Conservation (phyloP, 2,113 vertebrate genomes). For the Lasiurus cinereus region DNA sequence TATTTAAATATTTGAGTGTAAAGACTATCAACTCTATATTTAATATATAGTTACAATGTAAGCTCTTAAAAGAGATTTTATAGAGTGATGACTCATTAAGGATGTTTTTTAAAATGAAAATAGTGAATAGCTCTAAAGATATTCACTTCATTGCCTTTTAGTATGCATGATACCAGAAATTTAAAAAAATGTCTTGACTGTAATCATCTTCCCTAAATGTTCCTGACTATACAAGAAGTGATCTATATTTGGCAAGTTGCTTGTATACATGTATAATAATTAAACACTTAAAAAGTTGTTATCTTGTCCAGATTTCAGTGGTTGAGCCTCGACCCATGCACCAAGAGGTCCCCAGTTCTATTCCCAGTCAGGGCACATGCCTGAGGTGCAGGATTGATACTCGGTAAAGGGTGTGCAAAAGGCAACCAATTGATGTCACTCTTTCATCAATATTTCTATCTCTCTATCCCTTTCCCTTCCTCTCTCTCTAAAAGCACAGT, state of each 20-base stretch:
- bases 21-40: background rate
- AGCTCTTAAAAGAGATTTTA: background rate
- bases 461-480: too few relatives aligned
- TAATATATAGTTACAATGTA: background rate
- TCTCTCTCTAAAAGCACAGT: too few relatives aligned
- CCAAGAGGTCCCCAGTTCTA: too few relatives aligned
- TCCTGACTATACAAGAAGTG: background rate
- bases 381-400: too few relatives aligned
- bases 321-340: too few relatives aligned
- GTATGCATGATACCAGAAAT: background rate
- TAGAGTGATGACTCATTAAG: background rate
- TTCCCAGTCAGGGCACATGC: too few relatives aligned
- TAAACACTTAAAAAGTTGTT: background rate
- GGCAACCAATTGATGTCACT: too few relatives aligned
- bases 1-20: background rate
- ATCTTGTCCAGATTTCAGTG: background rate
- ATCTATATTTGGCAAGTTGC: background rate
- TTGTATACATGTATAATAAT: background rate
- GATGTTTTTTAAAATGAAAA: conserved; percentile 15
- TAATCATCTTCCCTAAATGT: background rate
- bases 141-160: conserved; percentile 34
- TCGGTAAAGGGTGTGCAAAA: too few relatives aligned
- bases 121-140: background rate
- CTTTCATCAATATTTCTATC: too few relatives aligned
- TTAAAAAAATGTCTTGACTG: background rate